Evolutionary conservation across 2,888 invertebrate species (phyloP), one percentile per base, ranked within the genome.

Genomic region (Dryobotodes eremita): DNA sequence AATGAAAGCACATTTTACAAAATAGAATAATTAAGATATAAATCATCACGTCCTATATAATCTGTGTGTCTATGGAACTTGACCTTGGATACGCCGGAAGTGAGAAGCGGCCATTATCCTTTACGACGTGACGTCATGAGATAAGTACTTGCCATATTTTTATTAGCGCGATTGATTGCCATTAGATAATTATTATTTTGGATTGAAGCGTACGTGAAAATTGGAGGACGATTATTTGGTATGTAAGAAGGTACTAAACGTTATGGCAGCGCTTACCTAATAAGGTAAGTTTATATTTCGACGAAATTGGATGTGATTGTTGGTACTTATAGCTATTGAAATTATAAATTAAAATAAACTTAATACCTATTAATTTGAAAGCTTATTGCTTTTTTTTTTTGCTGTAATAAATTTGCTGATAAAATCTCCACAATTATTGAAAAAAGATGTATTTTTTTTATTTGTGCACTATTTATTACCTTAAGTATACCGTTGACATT

Each of bases 71-170:
- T 77, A 61, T 75, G 72, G 86, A 83, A 82, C 84, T 86, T 90
- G 91, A 89, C 92, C 91, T 92, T 91, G 89, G 73, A 80, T 82
- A 77, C 82, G 50, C 88, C 86, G 92, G 92, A 91, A 91, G 79
- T 90, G 88, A 88, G 72, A 81, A 77, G 57, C 75, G 80, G 79
- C 85, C 82, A 87, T 91, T 89, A 89, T 90, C 85, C 85, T 89
- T 86, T 83, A 85, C 72, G 85, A 72, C 71, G 78, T 77, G 72
- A 84, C 75, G 83, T 78, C 79, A 84, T 55, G 10, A n/a, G n/a
- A 59, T 77, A 66, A 79, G 73, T 75, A 79, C 65, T 77, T 71
- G 69, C 62, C 48, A 79, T 75, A 74, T 80, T 79, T 83, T 80
- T 86, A 85, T 80, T 78, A 77, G 64, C 17, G 26, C 59, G 71